A percentile compares a stretch with the other conserved stretches of the same genome.
These are phyloP conservation scores for Gopherus flavomarginatus DNA, from an alignment of 2,113 vertebrate species.

Conservation along the genomic window DNA sequence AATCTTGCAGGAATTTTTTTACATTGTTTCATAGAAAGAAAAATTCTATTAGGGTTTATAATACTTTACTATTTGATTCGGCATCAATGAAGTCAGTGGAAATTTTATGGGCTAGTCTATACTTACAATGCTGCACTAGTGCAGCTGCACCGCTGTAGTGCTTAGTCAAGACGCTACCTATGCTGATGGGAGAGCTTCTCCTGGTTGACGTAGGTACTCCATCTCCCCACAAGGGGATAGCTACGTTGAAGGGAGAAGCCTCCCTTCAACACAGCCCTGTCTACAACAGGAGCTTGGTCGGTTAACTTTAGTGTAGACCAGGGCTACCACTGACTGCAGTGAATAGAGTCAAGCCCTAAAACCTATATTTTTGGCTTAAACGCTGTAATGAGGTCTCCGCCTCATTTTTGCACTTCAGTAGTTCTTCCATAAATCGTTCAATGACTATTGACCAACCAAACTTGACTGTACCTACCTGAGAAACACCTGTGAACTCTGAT, in stretches of 20 bases:
- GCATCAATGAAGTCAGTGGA: not conserved
- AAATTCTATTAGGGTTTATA: not conserved
- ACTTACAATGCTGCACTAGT: not conserved
- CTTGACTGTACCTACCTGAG: conserved; percentile 82
- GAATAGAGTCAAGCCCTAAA: not conserved
- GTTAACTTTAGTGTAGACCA: not conserved
- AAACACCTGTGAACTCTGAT: conserved; percentile 90
- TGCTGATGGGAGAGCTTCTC: not conserved
- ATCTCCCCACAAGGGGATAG: not conserved
- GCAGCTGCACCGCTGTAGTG: not conserved
- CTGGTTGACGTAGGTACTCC: not conserved
- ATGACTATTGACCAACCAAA: not conserved
- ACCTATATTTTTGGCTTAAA: not conserved
- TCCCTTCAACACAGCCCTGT: not conserved
- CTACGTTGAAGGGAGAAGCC: not conserved
- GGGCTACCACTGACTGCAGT: not conserved
- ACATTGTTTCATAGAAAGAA: not conserved
- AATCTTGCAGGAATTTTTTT: not conserved
- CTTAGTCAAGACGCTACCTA: not conserved
- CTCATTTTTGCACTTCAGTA: not conserved
- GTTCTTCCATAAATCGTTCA: not conserved
- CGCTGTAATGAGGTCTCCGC: not conserved
- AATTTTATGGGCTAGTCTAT: not conserved
- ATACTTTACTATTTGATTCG: not conserved
- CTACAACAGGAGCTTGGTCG: not conserved